Percentiles rank a stretch among this genome's conserved stretches.
phyloP scores from a whole-genome alignment of 1,140 invertebrate genomes.

The Intoshia linei region DNA sequence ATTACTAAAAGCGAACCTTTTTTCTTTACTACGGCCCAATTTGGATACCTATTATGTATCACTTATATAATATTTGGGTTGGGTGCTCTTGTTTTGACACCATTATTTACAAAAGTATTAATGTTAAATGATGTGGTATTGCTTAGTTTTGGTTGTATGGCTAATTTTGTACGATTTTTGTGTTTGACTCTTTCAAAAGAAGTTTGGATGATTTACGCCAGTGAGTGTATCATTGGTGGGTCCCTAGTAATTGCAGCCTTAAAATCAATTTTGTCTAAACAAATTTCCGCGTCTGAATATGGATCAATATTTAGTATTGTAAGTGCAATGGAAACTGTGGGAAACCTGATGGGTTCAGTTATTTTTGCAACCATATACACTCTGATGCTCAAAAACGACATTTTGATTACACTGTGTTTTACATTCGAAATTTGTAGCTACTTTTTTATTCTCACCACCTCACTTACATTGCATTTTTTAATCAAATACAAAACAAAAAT shows the following conservation, averaged over 20 bases:
- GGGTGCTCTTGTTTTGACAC: slow-evolving; percentile 13
- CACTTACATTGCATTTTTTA: too few relatives aligned
- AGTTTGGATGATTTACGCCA: slow-evolving; percentile 17
- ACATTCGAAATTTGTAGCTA: too few relatives aligned
- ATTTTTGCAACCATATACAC: slow-evolving; percentile 16
- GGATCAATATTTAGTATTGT: slow-evolving; percentile 16
- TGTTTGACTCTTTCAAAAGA: slow-evolving; percentile 12
- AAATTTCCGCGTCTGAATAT: slow-evolving; percentile 12
- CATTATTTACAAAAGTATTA: slow-evolving; percentile 11
- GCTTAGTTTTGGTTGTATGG: slow-evolving; percentile 9
- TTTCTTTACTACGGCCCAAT: too few relatives aligned
- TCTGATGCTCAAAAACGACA: too few relatives aligned
- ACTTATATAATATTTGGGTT: slow-evolving; percentile 13
- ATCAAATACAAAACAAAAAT: too few relatives aligned
- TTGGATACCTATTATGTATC: neutral
- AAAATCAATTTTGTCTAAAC: slow-evolving; percentile 15
- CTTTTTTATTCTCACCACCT: too few relatives aligned
- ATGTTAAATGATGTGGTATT: slow-evolving; percentile 11
- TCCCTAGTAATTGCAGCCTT: slow-evolving; percentile 13
- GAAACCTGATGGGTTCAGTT: slow-evolving; percentile 14
- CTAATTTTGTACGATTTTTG: slow-evolving; percentile 10
- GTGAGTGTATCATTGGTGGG: slow-evolving; percentile 12
- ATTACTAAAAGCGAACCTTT: too few relatives aligned
- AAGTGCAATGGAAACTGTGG: slow-evolving; percentile 13
- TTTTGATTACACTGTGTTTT: too few relatives aligned